phyloP scores from a whole-genome alignment of 2,888 invertebrate species.

The Pterobdella sp. region DNA sequence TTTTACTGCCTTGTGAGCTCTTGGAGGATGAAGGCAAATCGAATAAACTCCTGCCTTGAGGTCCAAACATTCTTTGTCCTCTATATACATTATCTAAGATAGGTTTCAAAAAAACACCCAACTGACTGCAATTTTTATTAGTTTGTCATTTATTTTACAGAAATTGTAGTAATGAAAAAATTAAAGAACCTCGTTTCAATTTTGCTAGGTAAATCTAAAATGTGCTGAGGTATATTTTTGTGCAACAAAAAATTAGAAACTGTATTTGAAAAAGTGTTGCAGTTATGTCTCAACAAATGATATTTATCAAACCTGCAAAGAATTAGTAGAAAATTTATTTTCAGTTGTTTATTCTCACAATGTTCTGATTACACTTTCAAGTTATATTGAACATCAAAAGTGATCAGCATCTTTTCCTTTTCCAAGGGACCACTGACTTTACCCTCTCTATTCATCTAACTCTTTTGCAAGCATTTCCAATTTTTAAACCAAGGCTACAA shows the following conservation, averaged over 20 bases:
- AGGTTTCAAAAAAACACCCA: not conserved
- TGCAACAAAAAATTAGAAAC: not conserved
- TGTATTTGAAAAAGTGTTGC: conserved; percentile 22
- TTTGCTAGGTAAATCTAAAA: not conserved
- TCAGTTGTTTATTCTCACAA: too few relatives aligned
- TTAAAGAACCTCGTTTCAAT: not conserved
- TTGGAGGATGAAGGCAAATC: not conserved
- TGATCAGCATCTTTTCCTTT: too few relatives aligned
- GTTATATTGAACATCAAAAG: too few relatives aligned
- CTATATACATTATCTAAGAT: not conserved
- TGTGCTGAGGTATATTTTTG: conserved; percentile 19
- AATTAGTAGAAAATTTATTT: too few relatives aligned
- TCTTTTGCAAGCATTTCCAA: too few relatives aligned
- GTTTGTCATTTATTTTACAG: conserved; percentile 23
- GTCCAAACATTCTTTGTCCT: not conserved
- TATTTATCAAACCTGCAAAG: conserved; percentile 1
- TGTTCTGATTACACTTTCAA: too few relatives aligned
- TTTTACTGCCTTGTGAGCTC: too few relatives aligned
- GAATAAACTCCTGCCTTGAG: not conserved
- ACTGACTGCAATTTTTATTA: not conserved
- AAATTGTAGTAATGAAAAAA: conserved; percentile 18
- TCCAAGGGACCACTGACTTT: too few relatives aligned
- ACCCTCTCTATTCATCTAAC: too few relatives aligned
- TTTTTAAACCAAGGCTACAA: too few relatives aligned
- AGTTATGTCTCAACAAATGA: conserved; percentile 18